phyloP scores from a whole-genome alignment of 2,797 vertebrate genomes.

The Coranthus polyacanthus region DNA sequence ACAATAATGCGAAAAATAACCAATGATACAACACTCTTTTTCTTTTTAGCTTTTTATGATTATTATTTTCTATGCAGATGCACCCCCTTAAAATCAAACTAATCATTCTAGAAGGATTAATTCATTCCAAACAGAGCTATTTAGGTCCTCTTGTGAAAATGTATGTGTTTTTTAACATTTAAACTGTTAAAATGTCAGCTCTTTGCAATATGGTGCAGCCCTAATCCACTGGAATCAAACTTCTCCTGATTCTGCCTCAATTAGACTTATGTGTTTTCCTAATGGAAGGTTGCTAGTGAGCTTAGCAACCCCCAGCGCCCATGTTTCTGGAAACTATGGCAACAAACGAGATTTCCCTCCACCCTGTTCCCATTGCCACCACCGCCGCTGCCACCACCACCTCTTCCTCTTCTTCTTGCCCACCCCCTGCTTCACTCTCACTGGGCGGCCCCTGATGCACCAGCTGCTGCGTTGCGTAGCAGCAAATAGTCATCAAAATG shows the following conservation, averaged over 20 bases:
- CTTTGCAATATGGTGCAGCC: not conserved
- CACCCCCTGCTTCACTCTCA: conserved; percentile 61
- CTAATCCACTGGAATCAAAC: conserved; percentile 18
- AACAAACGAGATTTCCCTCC: conserved; percentile 72
- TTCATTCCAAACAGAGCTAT: too few species aligned
- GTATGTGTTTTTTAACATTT: not conserved
- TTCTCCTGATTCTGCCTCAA: conserved; percentile 26
- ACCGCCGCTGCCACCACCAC: conserved; percentile 36
- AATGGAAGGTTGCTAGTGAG: conserved; percentile 54
- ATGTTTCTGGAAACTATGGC: conserved; percentile 77
- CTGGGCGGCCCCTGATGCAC: conserved; percentile 75
- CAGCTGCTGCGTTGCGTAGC: conserved; percentile 85
- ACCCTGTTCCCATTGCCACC: conserved; percentile 48
- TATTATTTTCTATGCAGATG: too few species aligned
- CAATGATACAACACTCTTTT: too few species aligned
- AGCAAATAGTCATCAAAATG: conserved; percentile 85
- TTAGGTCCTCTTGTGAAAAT: too few species aligned
- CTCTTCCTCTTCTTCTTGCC: conserved; percentile 38
- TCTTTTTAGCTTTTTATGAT: too few species aligned
- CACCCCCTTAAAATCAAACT: too few species aligned
- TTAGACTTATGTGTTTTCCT: conserved; percentile 24
- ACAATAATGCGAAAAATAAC: too few species aligned
- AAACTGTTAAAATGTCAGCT: not conserved
- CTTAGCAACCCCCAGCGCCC: conserved; percentile 61
- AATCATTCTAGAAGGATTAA: too few species aligned